Base-by-base conservation (phyloP, 2,888 invertebrate genomes). In the Alloplasta piceator region DNA sequence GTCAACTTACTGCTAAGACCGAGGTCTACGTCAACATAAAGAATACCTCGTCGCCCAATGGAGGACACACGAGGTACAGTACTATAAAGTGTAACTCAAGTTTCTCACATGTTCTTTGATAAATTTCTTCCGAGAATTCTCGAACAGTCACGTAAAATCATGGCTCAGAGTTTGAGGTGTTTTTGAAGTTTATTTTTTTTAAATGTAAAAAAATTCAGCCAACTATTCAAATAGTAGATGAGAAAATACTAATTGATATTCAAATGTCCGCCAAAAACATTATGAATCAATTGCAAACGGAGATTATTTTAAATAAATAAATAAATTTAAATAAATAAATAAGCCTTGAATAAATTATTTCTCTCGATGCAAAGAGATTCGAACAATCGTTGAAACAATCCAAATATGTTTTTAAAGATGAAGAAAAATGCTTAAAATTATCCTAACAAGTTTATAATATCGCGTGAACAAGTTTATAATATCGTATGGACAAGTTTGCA, bases 21-120 rank as follows among this genome's bases (percentile, higher is more conserved):
- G 95, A 95, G 91, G 95, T 96, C n/a, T 94, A 93, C 89, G 95
- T 95, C 9, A 94, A 94, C 85, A 95, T 96, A 83, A 90, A 93
- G 63, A 93, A 93, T 85, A 88, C 92, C 48, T 89, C 91, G 56
- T 88, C 85, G 38, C 89, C 88, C 67, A 87, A 89, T 86, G 88
- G 86, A 75, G 90, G 87, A 76, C 85, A 89, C 79, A 87, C 88
- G 72, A 88, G 90, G 90, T 90, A 85, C 0, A 71, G 55, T 78
- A 82, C 61, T 6, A 72, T 68, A 26, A 26, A 26, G 26, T 26
- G 26, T 26, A 26, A 26, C 80, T 81, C 7, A 6, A 72, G 46
- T 50, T 39, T 66, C 26, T 12, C 14, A 26, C 36, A 64, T 26
- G 16, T 60, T 60, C 43, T 16, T 52, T 52, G 0, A 12, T 73